Base-by-base conservation (phyloP, 2,797 vertebrate species). In the Bryconaethiops microstoma region DNA sequence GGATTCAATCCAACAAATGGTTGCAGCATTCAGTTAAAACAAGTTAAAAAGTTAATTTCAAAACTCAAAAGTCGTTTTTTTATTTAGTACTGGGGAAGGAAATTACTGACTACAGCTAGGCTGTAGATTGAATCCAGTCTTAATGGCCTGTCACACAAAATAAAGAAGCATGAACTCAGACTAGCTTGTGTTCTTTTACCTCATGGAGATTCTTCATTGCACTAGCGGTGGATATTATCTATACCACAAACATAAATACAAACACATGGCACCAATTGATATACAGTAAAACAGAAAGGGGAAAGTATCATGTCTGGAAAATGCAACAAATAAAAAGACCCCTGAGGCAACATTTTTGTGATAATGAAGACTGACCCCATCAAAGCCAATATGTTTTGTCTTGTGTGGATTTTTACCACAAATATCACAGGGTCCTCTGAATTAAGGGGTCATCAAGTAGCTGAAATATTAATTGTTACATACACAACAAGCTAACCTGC, bases 151-250 rank as follows among this genome's bases (percentile, higher is more conserved):
- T 90, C 72, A 85, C 88, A 92, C 80, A 88, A 84, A 86, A 88
- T 83, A 86, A 74, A 85, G 77, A 89, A 91, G 91, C 88, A 86
- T 84, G 83, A 85, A 84, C 85, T 88, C 86, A 90, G 70, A 85
- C 85, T 84, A 83, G 87, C 89, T 92, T 86, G 89, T 83, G 79
- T 79, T 80, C 87, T 86, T 92, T 97, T 98, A 97, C 97, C 96
- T 99, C 89, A 57, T 76, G 85, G 84, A 91, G 87, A 91, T 83
- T 96, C 92, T 93, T 94, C 65, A 91, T 95, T 91, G 91, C 91
- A 87, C 94, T 96, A 97, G 88, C 95, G 93, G 93, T 92, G 94
- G 95, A 95, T 94, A 94, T 94, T 97, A 96, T 97, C 95, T 96
- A 97, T 82, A 94, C 92, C 96, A 94, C 92, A 97, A 97, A 98